Percentiles rank a stretch among this genome's conserved stretches.
These are phyloP conservation scores for Euplagia quadripunctaria DNA, from an alignment of 2,888 invertebrate species.

Conservation along the genomic window DNA sequence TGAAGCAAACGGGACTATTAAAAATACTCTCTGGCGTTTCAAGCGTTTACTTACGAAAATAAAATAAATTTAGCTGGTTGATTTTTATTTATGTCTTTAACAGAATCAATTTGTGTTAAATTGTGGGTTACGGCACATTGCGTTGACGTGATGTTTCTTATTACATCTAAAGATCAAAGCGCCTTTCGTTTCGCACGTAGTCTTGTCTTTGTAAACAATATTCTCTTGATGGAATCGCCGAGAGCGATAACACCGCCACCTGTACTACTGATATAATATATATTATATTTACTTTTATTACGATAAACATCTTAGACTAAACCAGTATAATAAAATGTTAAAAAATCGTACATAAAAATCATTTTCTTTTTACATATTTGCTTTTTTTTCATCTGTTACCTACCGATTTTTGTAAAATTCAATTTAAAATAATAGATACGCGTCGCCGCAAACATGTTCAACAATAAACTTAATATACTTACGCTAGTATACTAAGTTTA, in stretches of 20 bases:
- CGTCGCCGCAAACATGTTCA: no score
- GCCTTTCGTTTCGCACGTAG: background rate
- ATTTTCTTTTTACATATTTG: background rate
- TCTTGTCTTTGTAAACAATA: slow-evolving; percentile 1
- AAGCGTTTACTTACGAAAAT: background rate
- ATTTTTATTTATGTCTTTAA: background rate
- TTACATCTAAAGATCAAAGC: slow-evolving; percentile 8
- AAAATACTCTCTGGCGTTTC: no score
- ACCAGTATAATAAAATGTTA: background rate
- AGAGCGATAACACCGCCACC: background rate
- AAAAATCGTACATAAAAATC: background rate
- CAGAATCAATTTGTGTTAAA: background rate
- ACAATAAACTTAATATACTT: no score
- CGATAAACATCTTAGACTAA: background rate
- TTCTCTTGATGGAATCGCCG: background rate
- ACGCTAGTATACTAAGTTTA: no score
- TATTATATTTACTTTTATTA: background rate
- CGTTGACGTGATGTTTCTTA: slow-evolving; percentile 4
- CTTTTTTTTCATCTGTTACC: no score
- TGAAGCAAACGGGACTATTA: no score
- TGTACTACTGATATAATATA: background rate
- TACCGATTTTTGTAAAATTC: background rate
- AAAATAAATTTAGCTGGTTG: background rate
- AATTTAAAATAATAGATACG: background rate
- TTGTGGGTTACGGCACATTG: background rate